phyloP scores from a whole-genome alignment of 2,797 vertebrate genomes.

The Acrossocheilus fasciatus region DNA sequence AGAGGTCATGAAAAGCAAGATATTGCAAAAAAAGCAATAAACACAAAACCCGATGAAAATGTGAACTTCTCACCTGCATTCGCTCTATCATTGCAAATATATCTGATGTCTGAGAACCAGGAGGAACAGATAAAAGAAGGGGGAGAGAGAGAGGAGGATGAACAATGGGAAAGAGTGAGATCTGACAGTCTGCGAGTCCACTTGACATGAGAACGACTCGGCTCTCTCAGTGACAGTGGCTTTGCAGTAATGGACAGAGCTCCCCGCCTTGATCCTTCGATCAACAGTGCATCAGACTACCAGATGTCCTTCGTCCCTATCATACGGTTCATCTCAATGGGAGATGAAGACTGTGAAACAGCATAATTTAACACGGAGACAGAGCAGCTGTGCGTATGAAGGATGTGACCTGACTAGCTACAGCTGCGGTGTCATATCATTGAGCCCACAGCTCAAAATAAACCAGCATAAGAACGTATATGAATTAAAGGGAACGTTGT shows the following conservation, averaged over 20 bases:
- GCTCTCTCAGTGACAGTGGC: background rate
- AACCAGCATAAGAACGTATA: constrained; percentile 17
- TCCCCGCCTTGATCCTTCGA: background rate
- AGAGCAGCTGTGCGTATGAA: constrained; percentile 41
- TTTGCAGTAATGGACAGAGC: constrained; percentile 11
- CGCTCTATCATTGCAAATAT: constrained; percentile 96
- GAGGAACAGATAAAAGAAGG: constrained; percentile 83
- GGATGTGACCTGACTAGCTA: constrained; percentile 26
- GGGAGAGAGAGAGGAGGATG: constrained; percentile 81
- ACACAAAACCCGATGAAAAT: constrained; percentile 61
- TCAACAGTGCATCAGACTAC: constrained; percentile 22
- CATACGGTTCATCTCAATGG: constrained; percentile 10
- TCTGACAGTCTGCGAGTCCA: constrained; percentile 19
- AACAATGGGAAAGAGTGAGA: constrained; percentile 61
- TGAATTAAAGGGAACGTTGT: background rate
- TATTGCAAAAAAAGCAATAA: constrained; percentile 2
- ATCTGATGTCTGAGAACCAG: constrained; percentile 84
- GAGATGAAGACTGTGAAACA: constrained; percentile 42
- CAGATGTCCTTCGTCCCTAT: constrained; percentile 16
- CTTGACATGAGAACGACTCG: background rate
- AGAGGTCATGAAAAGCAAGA: constrained; percentile 35
- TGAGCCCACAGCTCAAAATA: constrained; percentile 2
- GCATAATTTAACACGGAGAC: constrained; percentile 23
- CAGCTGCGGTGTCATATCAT: constrained; percentile 37
- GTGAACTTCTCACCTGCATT: constrained; percentile 88